Evolutionary conservation across 2,888 invertebrate genomes (phyloP).

Genomic region (Odontocolon sp.): DNA sequence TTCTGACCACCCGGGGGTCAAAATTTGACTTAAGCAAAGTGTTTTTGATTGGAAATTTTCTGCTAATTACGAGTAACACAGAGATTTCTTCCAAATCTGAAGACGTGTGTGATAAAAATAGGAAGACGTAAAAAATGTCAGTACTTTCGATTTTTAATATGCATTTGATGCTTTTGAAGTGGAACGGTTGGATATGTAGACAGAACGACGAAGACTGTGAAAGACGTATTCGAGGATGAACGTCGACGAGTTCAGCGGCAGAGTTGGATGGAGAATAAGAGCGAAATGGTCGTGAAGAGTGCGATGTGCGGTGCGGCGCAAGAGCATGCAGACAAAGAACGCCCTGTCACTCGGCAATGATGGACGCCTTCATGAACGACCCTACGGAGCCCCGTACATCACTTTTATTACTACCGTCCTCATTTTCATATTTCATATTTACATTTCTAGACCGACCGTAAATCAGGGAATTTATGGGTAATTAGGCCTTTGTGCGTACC

Average conservation of each 20-base stretch:
- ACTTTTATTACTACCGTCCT: slow-evolving; percentile 82
- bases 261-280: slow-evolving; percentile 19
- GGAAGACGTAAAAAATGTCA: too few species aligned
- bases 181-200: background rate
- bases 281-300: slow-evolving; percentile 42
- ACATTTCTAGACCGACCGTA: slow-evolving; percentile 79
- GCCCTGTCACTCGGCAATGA: slow-evolving; percentile 79
- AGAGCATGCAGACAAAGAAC: slow-evolving; percentile 77
- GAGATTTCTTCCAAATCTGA: too few species aligned
- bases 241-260: background rate
- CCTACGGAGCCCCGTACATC: slow-evolving; percentile 82
- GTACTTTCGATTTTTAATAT: too few species aligned
- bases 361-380: slow-evolving; percentile 82
- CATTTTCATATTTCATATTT: slow-evolving; percentile 81
- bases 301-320: slow-evolving; percentile 60
- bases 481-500: slow-evolving; percentile 79
- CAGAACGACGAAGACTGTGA: background rate
- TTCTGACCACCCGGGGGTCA: too few species aligned
- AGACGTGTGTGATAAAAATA: too few species aligned
- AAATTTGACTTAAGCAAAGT: too few species aligned
- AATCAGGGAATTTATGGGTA: slow-evolving; percentile 80
- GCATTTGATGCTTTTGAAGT: background rate
- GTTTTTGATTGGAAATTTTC: too few species aligned
- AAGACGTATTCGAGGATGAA: background rate
- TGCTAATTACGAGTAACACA: too few species aligned